Evolutionary conservation across 2,888 invertebrate genomes (phyloP), one percentile per base, ranked within the genome.

Genomic region (Furcula furcula): DNA sequence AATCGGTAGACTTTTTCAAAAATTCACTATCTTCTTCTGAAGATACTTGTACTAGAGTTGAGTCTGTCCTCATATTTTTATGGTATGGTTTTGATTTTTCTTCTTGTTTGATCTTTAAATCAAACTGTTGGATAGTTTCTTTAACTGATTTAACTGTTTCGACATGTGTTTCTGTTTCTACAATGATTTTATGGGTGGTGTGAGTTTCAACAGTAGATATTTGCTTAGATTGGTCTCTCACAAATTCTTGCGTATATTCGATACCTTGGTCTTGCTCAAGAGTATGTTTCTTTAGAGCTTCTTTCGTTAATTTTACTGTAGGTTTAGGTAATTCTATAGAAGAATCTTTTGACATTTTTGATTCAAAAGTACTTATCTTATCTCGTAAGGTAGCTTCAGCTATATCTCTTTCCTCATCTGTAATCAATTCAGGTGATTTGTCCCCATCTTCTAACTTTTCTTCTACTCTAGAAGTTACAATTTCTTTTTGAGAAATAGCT

Each of bases 11-110:
- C 57, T 89, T 90, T 44, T 89, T 90, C 20, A 88, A 64, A 40
- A 87, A 88, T 36, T 90, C 89, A 33, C 80, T 89, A 36, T 90
- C 89, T 73, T 90, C 89, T 60, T 90, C 89, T 1, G 89, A 90
- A 14, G 89, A 89, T 21, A 89, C 80, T 63, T 90, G 89, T 0
- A 90, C 89, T 29, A 90, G 70, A 4, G 89, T 90, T 7, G 89
- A 90, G 51, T 90, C 89, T 5, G 89, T 89, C 57, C 89, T 75
- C 49, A 85, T 79, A 10, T 88, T 66, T 65, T 83, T 88, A 5
- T 78, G 73, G 30, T 76, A 77, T 2, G 71, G 47, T 59, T 83
- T 85, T 1, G 64, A 41, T 51, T 83, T 86, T 9, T 85, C 81
- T 2, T 81, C 83, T 13, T 64, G 64, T 65, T 84, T 86, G 12